Evolutionary conservation across 2,888 invertebrate genomes (phyloP).

Genomic region (Sphaerophoria rueppellii): DNA sequence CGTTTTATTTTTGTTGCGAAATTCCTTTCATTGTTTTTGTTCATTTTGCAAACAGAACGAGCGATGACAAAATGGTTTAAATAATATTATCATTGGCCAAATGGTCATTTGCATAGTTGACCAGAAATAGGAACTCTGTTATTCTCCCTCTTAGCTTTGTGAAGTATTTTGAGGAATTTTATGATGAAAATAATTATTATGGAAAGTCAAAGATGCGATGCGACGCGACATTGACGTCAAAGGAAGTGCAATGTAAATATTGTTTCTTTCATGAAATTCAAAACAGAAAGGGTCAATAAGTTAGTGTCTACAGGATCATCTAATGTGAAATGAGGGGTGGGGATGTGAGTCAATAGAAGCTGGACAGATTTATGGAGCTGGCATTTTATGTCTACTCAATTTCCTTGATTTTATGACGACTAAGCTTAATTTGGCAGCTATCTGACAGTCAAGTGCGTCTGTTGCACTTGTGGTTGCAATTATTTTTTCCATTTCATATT

Average conservation of each 20-base stretch:
- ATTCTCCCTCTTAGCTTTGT: background rate
- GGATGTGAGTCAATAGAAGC: too few species aligned
- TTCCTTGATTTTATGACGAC: conserved; percentile 8
- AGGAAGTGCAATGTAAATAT: conserved; percentile 59
- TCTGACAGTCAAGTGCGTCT: conserved; percentile 21
- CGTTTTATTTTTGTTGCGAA: background rate
- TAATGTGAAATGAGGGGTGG: background rate
- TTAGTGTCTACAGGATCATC: conserved; percentile 36
- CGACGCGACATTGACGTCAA: conserved; percentile 50
- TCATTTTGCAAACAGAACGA: conserved; percentile 7
- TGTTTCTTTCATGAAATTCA: conserved; percentile 20
- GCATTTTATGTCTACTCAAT: background rate
- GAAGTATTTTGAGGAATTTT: conserved; percentile 35
- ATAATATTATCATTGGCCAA: conserved; percentile 60
- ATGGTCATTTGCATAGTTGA: conserved; percentile 34
- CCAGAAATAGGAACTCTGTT: conserved; percentile 6
- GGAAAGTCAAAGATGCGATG: background rate
- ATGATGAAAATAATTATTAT: conserved; percentile 19
- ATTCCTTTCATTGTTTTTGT: background rate
- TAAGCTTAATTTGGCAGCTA: background rate
- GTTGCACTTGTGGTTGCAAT: conserved; percentile 35
- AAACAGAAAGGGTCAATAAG: conserved; percentile 52
- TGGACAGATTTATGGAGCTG: conserved; percentile 27
- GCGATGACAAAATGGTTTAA: conserved; percentile 51
- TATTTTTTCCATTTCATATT: background rate